Evolutionary conservation across 2,113 vertebrate species (phyloP), one percentile per base, ranked within the genome.

Genomic region (Dolichallabes microphthalmus): DNA sequence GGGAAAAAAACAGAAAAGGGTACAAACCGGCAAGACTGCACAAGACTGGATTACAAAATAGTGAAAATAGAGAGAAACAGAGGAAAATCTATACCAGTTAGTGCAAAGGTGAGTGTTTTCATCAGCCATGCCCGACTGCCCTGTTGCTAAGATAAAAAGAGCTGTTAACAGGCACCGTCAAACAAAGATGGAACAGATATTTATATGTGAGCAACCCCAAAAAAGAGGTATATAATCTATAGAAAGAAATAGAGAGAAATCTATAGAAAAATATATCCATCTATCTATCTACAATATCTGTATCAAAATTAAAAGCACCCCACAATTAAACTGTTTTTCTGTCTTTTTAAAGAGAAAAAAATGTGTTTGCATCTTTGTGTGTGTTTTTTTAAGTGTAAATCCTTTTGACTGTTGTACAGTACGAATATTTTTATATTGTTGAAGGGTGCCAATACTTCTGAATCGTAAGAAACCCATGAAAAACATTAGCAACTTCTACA

Each of bases 31-130:
- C 14, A 15, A 20, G 22, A 45, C 6, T n/a, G 17, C 50, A 60
- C 10, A 39, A 8, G 10, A 45, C 19, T 45, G 39, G 19, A 15
- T n/a, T 11, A 45, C 39, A 45, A 45, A 45, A 45, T 45, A 45
- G 6, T 45, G 7, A 45, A 45, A 45, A 45, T 45, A 45, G 45
- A 30, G 50, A 22, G 82, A 74, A 19, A 14, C 6, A 81, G 80
- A 66, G 19, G 50, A 27, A 32, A 58, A 15, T 17, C 57, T 91
- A 88, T 84, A 95, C 95, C 95, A 95, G 58, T 95, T 95, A 32
- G 91, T 92, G 91, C 94, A 95, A 86, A 94, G 93, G 77, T 94
- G 93, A 74, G 94, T 95, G n/a, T 88, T 94, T 91, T 95, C 94
- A 71, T 95, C 94, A n/a, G 92, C 92, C 95, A 95, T 95, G 78